Evolutionary conservation across 2,888 invertebrate genomes (phyloP).

Genomic region (Aphodius sticticus): DNA sequence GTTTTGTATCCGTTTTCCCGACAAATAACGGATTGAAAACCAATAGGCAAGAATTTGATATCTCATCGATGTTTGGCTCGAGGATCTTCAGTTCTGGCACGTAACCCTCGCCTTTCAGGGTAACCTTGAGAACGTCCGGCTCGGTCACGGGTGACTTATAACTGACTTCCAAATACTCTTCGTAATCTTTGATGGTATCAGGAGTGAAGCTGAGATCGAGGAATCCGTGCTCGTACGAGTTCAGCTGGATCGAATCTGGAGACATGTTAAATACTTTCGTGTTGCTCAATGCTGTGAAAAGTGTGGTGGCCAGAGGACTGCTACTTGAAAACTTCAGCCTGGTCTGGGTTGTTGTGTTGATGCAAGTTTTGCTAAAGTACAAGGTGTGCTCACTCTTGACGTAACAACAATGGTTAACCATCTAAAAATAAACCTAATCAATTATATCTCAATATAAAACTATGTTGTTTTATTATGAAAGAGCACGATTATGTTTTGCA

Average conservation of each 20-base stretch:
- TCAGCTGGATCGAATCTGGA: constrained; percentile 51
- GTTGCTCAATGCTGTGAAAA: constrained; percentile 25
- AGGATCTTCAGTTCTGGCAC: constrained; percentile 59
- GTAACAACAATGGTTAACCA: constrained; percentile 55
- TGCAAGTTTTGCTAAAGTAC: constrained; percentile 57
- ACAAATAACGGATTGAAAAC: constrained; percentile 55
- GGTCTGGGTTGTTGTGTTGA: constrained; percentile 52
- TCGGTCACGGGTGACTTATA: constrained; percentile 47
- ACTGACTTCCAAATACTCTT: constrained; percentile 46
- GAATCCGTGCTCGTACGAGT: constrained; percentile 53
- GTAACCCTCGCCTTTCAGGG: constrained; percentile 58
- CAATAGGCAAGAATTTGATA: constrained; percentile 46
- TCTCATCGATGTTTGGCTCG: constrained; percentile 50
- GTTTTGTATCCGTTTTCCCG: constrained; percentile 43
- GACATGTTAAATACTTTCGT: constrained; percentile 52
- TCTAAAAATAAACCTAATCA: constrained; percentile 48
- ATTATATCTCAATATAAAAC: constrained; percentile 12
- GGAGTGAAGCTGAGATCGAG: constrained; percentile 59
- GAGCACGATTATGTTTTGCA: too few relatives aligned
- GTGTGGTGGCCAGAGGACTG: constrained; percentile 54
- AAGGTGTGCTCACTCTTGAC: constrained; percentile 53
- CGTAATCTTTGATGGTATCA: constrained; percentile 54
- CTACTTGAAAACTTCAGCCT: constrained; percentile 57
- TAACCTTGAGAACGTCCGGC: constrained; percentile 46
- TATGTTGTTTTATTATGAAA: too few relatives aligned